A percentile compares a stretch with the other conserved stretches of the same genome.
These are phyloP conservation scores for Naja naja DNA, from an alignment of 2,113 vertebrate species.

Conservation along the genomic window DNA sequence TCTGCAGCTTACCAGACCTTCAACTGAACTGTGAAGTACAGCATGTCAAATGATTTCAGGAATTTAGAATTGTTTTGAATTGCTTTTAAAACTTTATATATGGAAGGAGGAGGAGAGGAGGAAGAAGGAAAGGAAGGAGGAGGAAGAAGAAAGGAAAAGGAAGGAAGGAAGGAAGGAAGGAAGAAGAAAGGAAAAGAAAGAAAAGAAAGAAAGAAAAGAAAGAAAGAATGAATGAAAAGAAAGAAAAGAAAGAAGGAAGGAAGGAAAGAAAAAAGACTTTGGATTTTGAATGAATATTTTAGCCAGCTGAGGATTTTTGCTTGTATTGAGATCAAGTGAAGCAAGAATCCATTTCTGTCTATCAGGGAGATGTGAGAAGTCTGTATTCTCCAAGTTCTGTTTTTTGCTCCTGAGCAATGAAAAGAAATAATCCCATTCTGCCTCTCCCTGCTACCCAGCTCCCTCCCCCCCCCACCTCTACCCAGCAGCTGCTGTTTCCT, in stretches of 20 bases:
- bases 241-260: too few species aligned
- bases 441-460: not conserved
- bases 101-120: not conserved
- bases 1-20: not conserved
- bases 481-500: slow-evolving; percentile 33
- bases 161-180: too few species aligned
- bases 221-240: too few species aligned
- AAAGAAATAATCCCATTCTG: not conserved
- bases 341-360: not conserved
- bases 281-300: not conserved
- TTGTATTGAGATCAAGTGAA: not conserved
- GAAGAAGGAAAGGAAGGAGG: too few species aligned
- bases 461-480: not conserved
- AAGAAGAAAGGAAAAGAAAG: not conserved
- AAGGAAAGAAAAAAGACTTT: not conserved
- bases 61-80: not conserved
- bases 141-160: too few species aligned
- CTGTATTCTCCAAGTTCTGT: not conserved
- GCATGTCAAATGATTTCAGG: not conserved
- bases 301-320: not conserved
- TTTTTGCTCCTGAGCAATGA: not conserved
- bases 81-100: not conserved
- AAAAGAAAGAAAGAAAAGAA: not conserved
- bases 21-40: not conserved
- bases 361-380: not conserved